Evolutionary conservation across 2,888 invertebrate species (phyloP), one percentile per base, ranked within the genome.

Genomic region (Heteromurus nitidus): DNA sequence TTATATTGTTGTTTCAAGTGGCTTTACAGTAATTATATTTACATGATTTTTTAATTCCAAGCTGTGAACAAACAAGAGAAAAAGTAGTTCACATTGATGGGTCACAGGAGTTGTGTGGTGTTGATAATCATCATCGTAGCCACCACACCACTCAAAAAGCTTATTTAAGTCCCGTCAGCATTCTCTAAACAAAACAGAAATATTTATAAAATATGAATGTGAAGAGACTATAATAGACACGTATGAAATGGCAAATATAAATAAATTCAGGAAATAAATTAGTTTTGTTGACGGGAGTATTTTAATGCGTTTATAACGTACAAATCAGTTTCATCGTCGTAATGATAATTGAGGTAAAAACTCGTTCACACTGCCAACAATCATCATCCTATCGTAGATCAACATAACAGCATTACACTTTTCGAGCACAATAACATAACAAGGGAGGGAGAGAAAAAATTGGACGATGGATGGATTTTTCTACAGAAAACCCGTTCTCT

Each of bases 211-310:
- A 13, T 36, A 36, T 36, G 36, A 7, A 9, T 7, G 36, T 13
- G 7, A 7, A 36, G 36, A 36, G 13, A 36, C 13, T 13, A 36
- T 13, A 36, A 7, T 36, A 7, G 36, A 36, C 36, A 13, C 36
- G 36, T 13, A 36, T 13, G 13, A 7, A 36, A 7, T 36, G 7
- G 36, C 36, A 36, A 13, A 36, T 13, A 7, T 24, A 31, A 5
- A 68, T 30, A 36, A 53, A 77, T 47, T 69, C 55, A 68, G 77
- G 77, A 77, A 77, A 77, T 77, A 77, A 77, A 77, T 77, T 77
- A 77, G 77, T 69, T 68, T 77, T 77, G 77, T 77, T 77, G 76
- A 76, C 60, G 68, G 76, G 68, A 76, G 60, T 47, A 76, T 47
- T 75, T 69, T 55, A 69, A 69, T 69, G 55, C 69, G 53, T 69